Evolutionary conservation across 2,888 invertebrate species (phyloP), one percentile per base, ranked within the genome.

Genomic region (Ophion ventricosus): DNA sequence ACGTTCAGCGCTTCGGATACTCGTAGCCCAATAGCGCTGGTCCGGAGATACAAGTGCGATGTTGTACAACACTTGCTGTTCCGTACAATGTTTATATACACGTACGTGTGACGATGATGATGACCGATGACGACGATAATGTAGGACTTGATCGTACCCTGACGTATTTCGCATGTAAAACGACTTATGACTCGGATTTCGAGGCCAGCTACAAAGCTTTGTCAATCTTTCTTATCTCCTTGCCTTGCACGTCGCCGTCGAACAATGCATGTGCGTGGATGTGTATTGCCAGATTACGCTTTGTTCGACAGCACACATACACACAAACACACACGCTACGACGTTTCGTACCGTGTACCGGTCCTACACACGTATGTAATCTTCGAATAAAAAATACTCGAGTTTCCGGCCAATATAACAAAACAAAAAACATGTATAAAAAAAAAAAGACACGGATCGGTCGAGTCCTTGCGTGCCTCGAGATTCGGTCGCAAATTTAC

Each of bases 201-300:
- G 80, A 80, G 80, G 80, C 64, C 74, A 80, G 40, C 69, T 66
- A 57, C 66, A 76, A 66, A 20, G 40, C 17, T 64, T 54, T 61
- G 67, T 26, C 74, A 64, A 40, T 35, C 29, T 40, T 17, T 80
- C 74, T 80, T 80, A 69, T 80, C 80, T n/a, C n/a, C n/a, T 80
- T 8, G 64, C 29, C 20, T 57, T 72, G 26, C 49, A 20, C 69
- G 61, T 64, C 69, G 56, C 56, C 63, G 69, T 61, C 56, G 43
- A 80, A 70, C 61, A 73, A 80, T 73, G 63, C 80, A 14, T 49
- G 57, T 29, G 54, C 73, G 26, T 49, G 54, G 20, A 20, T 11
- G 20, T 67, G 23, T 25, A 73, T 40, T 7, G 8, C 23, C 23
- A 14, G 11, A 14, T 40, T 66, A 14, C 29, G 26, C 29, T 54